Percentiles rank a stretch among this genome's conserved stretches.
These are phyloP conservation scores for Rhinogobius similis DNA, from an alignment of 2,113 vertebrate genomes.

Conservation along the genomic window DNA sequence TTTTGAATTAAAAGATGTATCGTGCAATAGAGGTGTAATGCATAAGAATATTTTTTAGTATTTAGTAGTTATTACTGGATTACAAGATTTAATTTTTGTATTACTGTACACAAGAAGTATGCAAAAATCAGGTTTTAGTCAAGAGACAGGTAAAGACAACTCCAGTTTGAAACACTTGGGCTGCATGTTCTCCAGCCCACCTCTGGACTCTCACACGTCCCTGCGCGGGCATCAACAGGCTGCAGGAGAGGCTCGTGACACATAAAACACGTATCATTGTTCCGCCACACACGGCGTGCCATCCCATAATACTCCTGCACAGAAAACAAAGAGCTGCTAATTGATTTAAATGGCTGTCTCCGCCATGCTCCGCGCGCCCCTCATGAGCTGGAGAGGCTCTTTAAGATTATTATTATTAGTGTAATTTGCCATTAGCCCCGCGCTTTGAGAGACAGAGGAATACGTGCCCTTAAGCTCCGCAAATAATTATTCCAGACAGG, in stretches of 20 bases:
- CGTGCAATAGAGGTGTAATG: too few species aligned
- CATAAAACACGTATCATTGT: constrained; percentile 77
- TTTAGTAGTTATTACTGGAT: too few species aligned
- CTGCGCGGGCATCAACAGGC: background rate
- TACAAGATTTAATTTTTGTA: too few species aligned
- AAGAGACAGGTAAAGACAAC: too few species aligned
- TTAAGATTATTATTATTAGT: constrained; percentile 99
- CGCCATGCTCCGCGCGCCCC: constrained; percentile 88
- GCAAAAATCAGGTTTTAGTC: too few species aligned
- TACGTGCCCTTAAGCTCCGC: constrained; percentile 95
- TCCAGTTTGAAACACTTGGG: too few species aligned
- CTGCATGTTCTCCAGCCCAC: too few species aligned
- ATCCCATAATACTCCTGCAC: constrained; percentile 84
- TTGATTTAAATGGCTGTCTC: constrained; percentile 99
- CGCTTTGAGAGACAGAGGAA: constrained; percentile 82
- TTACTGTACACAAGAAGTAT: too few species aligned
- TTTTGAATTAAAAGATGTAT: too few species aligned
- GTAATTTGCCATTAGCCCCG: constrained; percentile 90
- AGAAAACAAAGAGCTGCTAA: constrained; percentile 90
- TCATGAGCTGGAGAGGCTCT: constrained; percentile 98
- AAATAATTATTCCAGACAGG: constrained; percentile 99
- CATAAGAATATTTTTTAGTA: too few species aligned
- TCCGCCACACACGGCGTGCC: constrained; percentile 78
- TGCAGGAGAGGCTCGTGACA: background rate
- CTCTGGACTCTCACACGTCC: background rate